Conservation (phyloP, 2,113 vertebrate species). For the Xiphophorus maculatus region DNA sequence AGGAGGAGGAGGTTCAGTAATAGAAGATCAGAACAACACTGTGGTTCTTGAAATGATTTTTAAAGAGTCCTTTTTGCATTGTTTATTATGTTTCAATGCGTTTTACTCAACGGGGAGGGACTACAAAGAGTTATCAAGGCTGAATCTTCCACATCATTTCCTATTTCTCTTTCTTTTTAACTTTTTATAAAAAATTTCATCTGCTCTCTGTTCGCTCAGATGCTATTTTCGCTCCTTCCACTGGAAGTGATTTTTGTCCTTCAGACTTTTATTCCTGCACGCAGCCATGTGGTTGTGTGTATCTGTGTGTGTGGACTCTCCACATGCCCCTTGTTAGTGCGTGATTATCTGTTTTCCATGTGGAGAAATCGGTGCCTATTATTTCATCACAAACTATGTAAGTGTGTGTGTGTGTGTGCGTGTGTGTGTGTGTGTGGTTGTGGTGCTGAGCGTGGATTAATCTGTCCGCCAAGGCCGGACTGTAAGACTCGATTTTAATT, state of each 20-base stretch:
- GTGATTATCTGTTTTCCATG: conserved; percentile 17
- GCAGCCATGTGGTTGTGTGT: conserved; percentile 14
- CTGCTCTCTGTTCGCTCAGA: neutral
- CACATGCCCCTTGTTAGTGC: conserved; percentile 42
- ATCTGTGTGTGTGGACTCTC: neutral
- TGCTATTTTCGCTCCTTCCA: neutral
- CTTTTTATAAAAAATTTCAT: neutral
- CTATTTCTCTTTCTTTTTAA: neutral
- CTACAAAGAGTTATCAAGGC: neutral
- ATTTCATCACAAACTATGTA: conserved; percentile 23
- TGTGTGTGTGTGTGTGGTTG: neutral
- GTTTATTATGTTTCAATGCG: neutral
- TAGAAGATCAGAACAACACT: neutral
- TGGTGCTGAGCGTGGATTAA: conserved; percentile 15
- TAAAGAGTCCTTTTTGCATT: neutral
- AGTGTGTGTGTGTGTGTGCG: neutral
- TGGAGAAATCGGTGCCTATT: conserved; percentile 17
- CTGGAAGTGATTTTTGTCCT: neutral
- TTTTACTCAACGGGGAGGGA: neutral
- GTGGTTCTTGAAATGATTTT: neutral
- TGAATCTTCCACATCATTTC: neutral
- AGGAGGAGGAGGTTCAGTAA: neutral
- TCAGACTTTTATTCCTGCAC: neutral
- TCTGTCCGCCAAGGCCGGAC: neutral
- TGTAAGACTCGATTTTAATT: conserved; percentile 41